These are phyloP conservation scores for Bombyx mandarina DNA, from an alignment of 1,140 invertebrate species.

Conservation along the genomic window DNA sequence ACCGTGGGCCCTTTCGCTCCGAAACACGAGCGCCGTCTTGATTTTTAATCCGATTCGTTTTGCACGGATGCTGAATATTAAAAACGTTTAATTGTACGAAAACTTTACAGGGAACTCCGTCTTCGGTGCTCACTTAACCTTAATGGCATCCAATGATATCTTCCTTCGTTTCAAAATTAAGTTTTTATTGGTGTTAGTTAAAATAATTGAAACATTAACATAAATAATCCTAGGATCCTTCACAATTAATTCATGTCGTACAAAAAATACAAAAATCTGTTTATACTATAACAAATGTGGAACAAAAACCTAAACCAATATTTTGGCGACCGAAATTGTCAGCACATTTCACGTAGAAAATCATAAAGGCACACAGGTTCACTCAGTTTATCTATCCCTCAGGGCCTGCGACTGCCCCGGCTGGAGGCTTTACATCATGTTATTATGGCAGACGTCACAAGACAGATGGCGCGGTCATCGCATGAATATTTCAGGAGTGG, in stretches of 20 bases:
- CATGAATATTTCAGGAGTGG: constrained; percentile 65
- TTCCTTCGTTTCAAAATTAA: no score
- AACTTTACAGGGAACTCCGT: neutral
- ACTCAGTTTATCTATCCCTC: neutral
- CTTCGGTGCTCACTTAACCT: neutral
- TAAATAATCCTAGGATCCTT: no score
- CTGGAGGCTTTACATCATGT: constrained; percentile 37
- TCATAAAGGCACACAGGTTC: no score
- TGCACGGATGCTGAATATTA: constrained; percentile 32
- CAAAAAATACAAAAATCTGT: no score
- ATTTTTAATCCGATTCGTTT: constrained; percentile 44
- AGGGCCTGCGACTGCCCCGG: neutral
- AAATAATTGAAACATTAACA: no score
- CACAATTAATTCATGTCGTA: no score
- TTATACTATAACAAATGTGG: no score
- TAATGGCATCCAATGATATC: neutral
- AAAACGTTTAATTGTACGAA: constrained; percentile 9
- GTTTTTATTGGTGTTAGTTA: no score
- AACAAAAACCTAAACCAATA: no score
- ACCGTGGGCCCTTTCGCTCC: constrained; percentile 19
- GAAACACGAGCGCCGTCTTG: constrained; percentile 15
- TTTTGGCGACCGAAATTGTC: no score
- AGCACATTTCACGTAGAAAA: no score
- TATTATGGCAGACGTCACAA: constrained; percentile 47
- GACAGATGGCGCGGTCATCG: constrained; percentile 50